Percentiles rank a stretch among this genome's conserved stretches.
Evolutionary conservation across 2,888 invertebrate genomes (phyloP).

Genomic region (Drosophila flavopinicola): DNA sequence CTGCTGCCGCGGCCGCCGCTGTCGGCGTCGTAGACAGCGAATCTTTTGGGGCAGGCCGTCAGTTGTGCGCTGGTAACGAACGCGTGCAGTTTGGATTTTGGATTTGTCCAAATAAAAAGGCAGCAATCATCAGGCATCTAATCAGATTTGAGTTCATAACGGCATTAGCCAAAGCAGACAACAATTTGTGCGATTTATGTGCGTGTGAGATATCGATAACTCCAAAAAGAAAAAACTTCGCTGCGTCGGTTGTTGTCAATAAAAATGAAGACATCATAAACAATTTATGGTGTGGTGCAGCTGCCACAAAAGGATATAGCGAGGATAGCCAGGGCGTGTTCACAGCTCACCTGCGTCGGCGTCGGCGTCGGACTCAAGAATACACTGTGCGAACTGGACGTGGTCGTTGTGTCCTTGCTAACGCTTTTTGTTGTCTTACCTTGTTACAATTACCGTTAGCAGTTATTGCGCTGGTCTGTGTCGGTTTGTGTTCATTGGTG

Average conservation of each 20-base stretch:
- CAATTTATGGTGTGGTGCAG: constrained; percentile 62
- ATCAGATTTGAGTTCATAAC: constrained; percentile 20
- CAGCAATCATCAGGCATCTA: constrained; percentile 6
- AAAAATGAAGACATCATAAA: constrained; percentile 49
- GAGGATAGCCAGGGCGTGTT: constrained; percentile 44
- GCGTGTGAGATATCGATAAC: background rate
- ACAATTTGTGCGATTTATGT: constrained; percentile 16
- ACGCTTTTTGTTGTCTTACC: constrained; percentile 57
- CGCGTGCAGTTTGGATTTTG: constrained; percentile 75
- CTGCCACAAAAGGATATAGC: constrained; percentile 14
- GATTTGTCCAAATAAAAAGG: constrained; percentile 26
- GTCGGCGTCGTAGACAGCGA: constrained; percentile 43
- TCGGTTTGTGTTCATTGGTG: constrained; percentile 37
- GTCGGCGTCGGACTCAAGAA: constrained; percentile 1
- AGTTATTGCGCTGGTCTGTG: constrained; percentile 8
- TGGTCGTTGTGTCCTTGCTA: constrained; percentile 22
- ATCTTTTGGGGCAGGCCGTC: constrained; percentile 63
- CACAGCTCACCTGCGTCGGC: constrained; percentile 14
- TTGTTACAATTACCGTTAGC: constrained; percentile 64
- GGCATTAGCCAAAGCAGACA: constrained; percentile 11
- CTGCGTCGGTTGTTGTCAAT: constrained; percentile 42
- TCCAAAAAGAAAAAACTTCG: constrained; percentile 16
- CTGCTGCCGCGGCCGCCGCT: constrained; percentile 29
- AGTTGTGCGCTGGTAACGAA: constrained; percentile 79
- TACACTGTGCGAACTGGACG: constrained; percentile 12